Conservation (phyloP, 35 echinoderm and acorn worm species). For the Ophiothrix spiculata region DNA sequence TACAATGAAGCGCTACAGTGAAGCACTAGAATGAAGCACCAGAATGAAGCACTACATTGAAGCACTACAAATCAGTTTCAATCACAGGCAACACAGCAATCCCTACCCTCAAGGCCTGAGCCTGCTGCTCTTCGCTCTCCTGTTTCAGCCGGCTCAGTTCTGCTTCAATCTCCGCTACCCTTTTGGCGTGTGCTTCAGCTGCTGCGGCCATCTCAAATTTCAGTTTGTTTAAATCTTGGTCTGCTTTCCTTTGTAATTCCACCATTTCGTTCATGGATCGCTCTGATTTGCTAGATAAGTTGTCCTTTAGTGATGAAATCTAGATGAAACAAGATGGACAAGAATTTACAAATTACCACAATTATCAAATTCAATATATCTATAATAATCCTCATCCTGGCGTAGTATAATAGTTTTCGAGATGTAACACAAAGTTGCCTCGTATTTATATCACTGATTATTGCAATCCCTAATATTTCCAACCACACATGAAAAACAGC, state of each 20-base stretch:
- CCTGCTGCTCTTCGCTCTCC: conserved; percentile 35
- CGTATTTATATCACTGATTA: no score
- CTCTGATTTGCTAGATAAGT: conserved; percentile 61
- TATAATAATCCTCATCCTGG: no score
- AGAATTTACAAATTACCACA: not conserved
- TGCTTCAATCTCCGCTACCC: conserved; percentile 37
- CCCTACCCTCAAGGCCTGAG: conserved; percentile 57
- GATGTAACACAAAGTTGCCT: no score
- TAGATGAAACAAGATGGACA: conserved; percentile 32
- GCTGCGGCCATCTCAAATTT: conserved; percentile 73
- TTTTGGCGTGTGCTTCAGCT: conserved; percentile 50
- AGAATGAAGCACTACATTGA: not conserved
- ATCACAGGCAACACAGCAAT: not conserved
- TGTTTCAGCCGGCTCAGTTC: conserved; percentile 23
- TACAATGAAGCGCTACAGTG: no score
- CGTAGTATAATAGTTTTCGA: no score
- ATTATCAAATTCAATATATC: no score
- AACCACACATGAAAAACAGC: no score
- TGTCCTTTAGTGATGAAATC: conserved; percentile 60
- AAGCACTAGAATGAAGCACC: no score
- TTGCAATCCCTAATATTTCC: no score
- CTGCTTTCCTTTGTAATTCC: conserved; percentile 49
- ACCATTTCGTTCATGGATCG: conserved; percentile 58
- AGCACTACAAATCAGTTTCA: not conserved
- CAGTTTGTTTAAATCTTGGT: conserved; percentile 74